These are phyloP conservation scores for Eupithecia abbreviata DNA, from an alignment of 2,888 invertebrate species.

Conservation along the genomic window DNA sequence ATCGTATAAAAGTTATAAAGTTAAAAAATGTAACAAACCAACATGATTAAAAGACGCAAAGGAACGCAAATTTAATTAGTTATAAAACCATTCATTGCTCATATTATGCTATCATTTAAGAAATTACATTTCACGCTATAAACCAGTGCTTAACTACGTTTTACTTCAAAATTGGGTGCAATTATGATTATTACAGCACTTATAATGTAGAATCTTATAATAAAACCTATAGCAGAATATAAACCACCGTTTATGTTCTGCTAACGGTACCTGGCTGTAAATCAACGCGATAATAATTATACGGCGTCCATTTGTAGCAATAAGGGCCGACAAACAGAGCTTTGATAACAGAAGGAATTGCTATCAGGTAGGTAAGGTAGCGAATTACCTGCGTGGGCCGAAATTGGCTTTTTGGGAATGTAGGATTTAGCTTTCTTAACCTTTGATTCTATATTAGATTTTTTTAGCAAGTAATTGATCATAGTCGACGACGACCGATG, in stretches of 20 bases:
- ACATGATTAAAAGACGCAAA: not conserved
- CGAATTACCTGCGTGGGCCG: not conserved
- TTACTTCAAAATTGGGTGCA: conserved; percentile 31
- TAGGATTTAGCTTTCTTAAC: not conserved
- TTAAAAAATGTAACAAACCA: not conserved
- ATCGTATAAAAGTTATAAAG: too few relatives aligned
- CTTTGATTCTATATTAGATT: not conserved
- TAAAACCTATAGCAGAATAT: conserved; percentile 32
- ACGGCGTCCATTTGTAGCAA: conserved; percentile 71
- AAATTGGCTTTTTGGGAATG: not conserved
- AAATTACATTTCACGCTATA: conserved; percentile 35
- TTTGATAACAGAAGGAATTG: conserved; percentile 55
- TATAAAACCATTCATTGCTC: not conserved
- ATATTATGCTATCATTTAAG: not conserved
- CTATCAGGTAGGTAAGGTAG: conserved; percentile 8
- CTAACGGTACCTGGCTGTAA: conserved; percentile 71
- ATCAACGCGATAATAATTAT: conserved; percentile 80
- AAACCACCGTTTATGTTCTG: conserved; percentile 75
- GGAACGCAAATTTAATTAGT: not conserved
- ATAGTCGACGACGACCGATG: too few relatives aligned
- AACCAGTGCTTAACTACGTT: conserved; percentile 32
- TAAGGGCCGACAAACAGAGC: conserved; percentile 66
- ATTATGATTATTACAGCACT: conserved; percentile 48
- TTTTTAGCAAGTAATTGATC: not conserved
- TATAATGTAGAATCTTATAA: conserved; percentile 29